Conservation (phyloP, 2,888 invertebrate genomes). For the Dryadula phaetusa region DNA sequence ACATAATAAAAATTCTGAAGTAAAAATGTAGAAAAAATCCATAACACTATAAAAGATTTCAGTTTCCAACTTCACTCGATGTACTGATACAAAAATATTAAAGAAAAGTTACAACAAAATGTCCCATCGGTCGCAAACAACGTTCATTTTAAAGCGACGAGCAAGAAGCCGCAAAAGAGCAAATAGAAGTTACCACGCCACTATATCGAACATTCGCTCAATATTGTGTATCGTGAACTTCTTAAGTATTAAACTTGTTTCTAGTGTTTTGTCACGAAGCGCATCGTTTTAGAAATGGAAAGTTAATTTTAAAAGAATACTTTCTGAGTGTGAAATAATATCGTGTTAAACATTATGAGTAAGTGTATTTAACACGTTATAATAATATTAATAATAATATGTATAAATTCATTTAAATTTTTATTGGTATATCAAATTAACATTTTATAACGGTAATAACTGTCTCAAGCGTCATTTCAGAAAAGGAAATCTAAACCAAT, state of each 20-base stretch:
- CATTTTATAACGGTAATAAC: no score
- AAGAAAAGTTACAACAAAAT: conserved; percentile 20
- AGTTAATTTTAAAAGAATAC: not conserved
- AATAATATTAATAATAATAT: no score
- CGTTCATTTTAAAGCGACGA: conserved; percentile 34
- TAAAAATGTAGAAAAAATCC: conserved; percentile 8
- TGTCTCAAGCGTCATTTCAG: no score
- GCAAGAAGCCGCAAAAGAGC: conserved; percentile 36
- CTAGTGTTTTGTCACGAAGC: conserved; percentile 10
- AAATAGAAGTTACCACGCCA: conserved; percentile 40
- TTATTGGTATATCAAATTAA: no score
- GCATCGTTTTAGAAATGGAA: not conserved
- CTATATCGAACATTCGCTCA: conserved; percentile 20
- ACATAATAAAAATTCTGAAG: not conserved
- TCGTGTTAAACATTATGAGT: no score
- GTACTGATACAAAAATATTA: conserved; percentile 30
- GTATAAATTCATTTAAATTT: no score
- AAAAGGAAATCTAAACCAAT: no score
- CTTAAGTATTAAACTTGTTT: conserved; percentile 23
- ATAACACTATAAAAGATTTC: not conserved
- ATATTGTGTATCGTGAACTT: conserved; percentile 5
- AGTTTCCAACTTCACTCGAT: conserved; percentile 4
- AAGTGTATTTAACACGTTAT: no score
- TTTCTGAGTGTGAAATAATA: not conserved
- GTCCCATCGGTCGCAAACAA: conserved; percentile 32